phyloP scores from a whole-genome alignment of 2,797 vertebrate species.

The Syngnathus rostellatus region DNA sequence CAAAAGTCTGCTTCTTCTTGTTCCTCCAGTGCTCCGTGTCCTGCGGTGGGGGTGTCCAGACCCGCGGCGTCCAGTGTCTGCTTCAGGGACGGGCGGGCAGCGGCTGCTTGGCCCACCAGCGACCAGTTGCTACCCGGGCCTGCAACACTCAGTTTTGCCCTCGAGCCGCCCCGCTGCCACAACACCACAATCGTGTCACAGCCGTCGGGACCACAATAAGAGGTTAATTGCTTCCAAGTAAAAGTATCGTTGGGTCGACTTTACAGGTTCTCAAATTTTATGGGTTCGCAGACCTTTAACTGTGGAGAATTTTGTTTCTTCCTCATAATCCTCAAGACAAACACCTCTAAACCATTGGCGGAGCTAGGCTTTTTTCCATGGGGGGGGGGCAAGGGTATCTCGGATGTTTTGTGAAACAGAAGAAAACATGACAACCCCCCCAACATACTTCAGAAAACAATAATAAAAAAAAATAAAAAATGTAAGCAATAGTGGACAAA shows the following conservation, averaged over 20 bases:
- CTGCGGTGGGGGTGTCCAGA: slow-evolving; percentile 94
- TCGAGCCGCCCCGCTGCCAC: slow-evolving; percentile 41
- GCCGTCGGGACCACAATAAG: slow-evolving; percentile 29
- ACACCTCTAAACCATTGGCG: too few relatives aligned
- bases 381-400: too few relatives aligned
- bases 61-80: slow-evolving; percentile 80
- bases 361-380: too few relatives aligned
- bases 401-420: too few relatives aligned
- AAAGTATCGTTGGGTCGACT: not conserved
- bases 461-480: too few relatives aligned
- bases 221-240: slow-evolving; percentile 35
- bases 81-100: slow-evolving; percentile 76
- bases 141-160: slow-evolving; percentile 96
- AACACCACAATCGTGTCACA: slow-evolving; percentile 27
- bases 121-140: slow-evolving; percentile 77
- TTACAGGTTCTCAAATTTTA: too few relatives aligned
- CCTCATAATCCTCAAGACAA: too few relatives aligned
- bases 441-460: too few relatives aligned
- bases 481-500: too few relatives aligned
- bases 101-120: slow-evolving; percentile 78
- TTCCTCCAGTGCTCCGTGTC: slow-evolving; percentile 82
- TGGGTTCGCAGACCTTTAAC: too few relatives aligned
- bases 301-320: too few relatives aligned
- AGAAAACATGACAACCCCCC: too few relatives aligned
- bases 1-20: slow-evolving; percentile 21